These are phyloP conservation scores for Pycnonotus jocosus DNA, from an alignment of 2,113 vertebrate species.

Conservation along the genomic window DNA sequence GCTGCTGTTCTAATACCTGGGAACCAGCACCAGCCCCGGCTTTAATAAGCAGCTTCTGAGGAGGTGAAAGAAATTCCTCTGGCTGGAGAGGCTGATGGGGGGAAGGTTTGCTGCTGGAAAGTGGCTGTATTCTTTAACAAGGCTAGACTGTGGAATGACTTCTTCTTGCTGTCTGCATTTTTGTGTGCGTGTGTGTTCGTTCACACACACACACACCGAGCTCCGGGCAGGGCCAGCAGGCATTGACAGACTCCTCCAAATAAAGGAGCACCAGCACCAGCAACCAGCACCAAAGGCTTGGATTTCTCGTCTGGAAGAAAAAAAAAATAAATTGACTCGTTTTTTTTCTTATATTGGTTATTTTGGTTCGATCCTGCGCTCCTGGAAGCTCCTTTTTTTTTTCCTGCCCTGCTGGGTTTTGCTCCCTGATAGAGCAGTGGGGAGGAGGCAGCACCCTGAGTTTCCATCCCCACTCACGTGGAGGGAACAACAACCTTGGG, in stretches of 20 bases:
- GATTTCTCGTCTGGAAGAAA: not conserved
- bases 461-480: not conserved
- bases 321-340: not conserved
- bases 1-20: conserved; percentile 65
- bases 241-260: not conserved
- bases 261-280: not conserved
- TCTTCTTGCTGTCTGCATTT: conserved; percentile 68
- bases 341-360: not conserved
- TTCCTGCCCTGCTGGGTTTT: not conserved
- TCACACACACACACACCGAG: not conserved
- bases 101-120: conserved; percentile 57
- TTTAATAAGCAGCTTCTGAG: conserved; percentile 56
- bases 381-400: not conserved
- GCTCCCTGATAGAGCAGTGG: not conserved
- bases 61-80: conserved; percentile 64
- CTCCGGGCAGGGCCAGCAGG: conserved; percentile 8
- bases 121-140: conserved; percentile 65
- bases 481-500: not conserved
- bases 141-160: conserved; percentile 69
- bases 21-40: conserved; percentile 49
- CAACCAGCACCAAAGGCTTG: not conserved
- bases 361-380: not conserved
- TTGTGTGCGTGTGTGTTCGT: conserved; percentile 49
- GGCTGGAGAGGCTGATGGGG: conserved; percentile 26
- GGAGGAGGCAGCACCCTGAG: not conserved